phyloP scores from a whole-genome alignment of 2,797 vertebrate species.

The Sebastes variabilis region DNA sequence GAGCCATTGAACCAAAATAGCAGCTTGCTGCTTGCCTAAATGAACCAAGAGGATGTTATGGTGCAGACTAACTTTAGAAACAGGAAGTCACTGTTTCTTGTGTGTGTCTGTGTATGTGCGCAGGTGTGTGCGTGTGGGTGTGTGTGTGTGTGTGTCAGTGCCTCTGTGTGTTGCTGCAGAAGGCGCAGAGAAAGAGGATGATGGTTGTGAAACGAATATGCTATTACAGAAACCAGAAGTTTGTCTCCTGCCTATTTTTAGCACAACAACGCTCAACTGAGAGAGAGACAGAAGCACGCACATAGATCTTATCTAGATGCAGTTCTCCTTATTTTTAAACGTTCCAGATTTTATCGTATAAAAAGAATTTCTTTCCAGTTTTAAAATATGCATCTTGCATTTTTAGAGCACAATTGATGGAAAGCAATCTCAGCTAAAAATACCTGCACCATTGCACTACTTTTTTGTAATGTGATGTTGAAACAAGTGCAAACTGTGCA shows the following conservation, averaged over 20 bases:
- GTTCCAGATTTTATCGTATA: conserved; percentile 36
- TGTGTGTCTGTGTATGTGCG: conserved; percentile 12
- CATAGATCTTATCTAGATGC: conserved; percentile 51
- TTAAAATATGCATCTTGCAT: not conserved
- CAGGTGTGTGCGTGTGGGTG: not conserved
- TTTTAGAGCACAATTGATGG: not conserved
- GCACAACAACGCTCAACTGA: conserved; percentile 50
- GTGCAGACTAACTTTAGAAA: conserved; percentile 82
- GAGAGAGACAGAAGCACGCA: conserved; percentile 45
- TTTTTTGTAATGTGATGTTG: not conserved
- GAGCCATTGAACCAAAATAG: conserved; percentile 73
- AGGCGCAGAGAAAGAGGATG: conserved; percentile 72
- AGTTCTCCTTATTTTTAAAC: conserved; percentile 37
- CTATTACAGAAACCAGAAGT: conserved; percentile 81
- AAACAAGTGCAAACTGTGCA: not conserved
- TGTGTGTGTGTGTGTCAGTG: conserved; percentile 16
- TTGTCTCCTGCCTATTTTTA: conserved; percentile 79
- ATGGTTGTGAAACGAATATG: conserved; percentile 77
- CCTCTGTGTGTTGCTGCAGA: conserved; percentile 48
- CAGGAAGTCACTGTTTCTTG: conserved; percentile 77
- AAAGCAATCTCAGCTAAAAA: not conserved
- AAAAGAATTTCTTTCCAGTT: not conserved
- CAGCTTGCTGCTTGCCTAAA: conserved; percentile 73
- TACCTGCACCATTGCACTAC: not conserved
- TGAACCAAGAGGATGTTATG: conserved; percentile 81